A percentile compares a stretch with the other conserved stretches of the same genome.
Evolutionary conservation across 2,888 invertebrate species (phyloP).

Genomic region (Asteroscopus sphinx): DNA sequence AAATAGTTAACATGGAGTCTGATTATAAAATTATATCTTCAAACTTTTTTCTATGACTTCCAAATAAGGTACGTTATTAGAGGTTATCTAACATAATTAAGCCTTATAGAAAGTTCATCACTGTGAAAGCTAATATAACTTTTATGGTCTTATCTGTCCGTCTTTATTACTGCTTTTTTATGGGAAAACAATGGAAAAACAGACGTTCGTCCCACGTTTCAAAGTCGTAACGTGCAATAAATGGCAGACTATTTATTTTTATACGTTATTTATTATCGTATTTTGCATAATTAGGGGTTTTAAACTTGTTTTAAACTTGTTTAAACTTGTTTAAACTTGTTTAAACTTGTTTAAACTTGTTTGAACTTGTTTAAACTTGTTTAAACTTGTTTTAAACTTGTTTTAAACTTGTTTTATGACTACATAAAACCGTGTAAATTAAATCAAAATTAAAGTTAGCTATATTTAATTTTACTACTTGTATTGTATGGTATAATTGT

Average conservation of each 20-base stretch:
- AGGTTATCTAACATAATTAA: constrained; percentile 32
- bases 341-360: constrained; percentile 5
- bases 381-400: no score
- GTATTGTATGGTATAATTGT: no score
- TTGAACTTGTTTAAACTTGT: constrained; percentile 1
- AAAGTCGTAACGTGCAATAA: constrained; percentile 33
- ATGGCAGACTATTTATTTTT: constrained; percentile 50
- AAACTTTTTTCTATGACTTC: not conserved
- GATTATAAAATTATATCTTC: no score
- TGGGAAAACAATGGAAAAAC: constrained; percentile 54
- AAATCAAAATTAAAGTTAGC: no score
- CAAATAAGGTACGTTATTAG: constrained; percentile 2
- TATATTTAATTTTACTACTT: no score
- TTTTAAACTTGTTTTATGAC: no score
- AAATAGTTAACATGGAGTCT: no score
- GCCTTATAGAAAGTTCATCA: constrained; percentile 41
- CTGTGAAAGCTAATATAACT: constrained; percentile 42
- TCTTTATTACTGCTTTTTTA: constrained; percentile 47
- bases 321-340: no score
- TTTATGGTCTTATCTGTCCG: constrained; percentile 36
- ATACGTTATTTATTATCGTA: constrained; percentile 41
- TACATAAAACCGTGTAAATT: no score
- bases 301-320: constrained; percentile 18
- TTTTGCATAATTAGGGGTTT: constrained; percentile 42
- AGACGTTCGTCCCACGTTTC: constrained; percentile 40